A percentile compares a stretch with the other conserved stretches of the same genome.
phyloP scores from a whole-genome alignment of 2,797 vertebrate genomes.

The Florisuga fusca region DNA sequence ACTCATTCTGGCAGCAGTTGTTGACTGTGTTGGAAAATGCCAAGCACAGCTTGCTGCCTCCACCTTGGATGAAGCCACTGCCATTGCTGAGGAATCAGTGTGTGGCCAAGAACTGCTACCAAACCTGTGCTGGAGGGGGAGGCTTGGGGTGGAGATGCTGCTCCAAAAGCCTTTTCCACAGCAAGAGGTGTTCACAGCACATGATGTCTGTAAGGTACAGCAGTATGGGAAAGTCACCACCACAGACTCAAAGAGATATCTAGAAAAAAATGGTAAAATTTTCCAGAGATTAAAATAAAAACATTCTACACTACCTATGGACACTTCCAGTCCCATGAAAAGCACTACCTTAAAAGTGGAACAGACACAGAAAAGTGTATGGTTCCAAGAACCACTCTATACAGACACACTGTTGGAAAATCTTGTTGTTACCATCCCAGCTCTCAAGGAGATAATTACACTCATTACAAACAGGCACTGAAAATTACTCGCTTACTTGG shows the following conservation, averaged over 20 bases:
- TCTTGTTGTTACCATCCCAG: background rate
- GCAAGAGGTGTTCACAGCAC: background rate
- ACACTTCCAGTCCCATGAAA: background rate
- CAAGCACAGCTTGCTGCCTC: background rate
- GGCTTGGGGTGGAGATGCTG: background rate
- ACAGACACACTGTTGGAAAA: background rate
- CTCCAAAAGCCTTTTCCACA: background rate
- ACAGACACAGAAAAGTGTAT: background rate
- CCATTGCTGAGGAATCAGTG: rapidly evolving
- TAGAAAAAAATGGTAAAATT: background rate
- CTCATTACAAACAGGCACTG: background rate
- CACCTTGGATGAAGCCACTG: background rate
- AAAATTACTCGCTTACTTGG: rapidly evolving
- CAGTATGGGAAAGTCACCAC: background rate
- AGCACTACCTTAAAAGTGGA: background rate
- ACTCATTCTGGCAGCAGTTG: background rate
- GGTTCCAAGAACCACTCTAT: background rate
- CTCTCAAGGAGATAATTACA: background rate
- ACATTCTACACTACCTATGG: background rate
- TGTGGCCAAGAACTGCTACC: background rate
- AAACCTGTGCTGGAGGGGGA: background rate
- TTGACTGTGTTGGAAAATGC: background rate
- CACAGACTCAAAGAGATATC: background rate
- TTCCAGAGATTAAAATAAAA: background rate
- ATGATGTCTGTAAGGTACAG: background rate